phyloP scores from a whole-genome alignment of 2,113 vertebrate genomes.

The Blennius ocellaris region DNA sequence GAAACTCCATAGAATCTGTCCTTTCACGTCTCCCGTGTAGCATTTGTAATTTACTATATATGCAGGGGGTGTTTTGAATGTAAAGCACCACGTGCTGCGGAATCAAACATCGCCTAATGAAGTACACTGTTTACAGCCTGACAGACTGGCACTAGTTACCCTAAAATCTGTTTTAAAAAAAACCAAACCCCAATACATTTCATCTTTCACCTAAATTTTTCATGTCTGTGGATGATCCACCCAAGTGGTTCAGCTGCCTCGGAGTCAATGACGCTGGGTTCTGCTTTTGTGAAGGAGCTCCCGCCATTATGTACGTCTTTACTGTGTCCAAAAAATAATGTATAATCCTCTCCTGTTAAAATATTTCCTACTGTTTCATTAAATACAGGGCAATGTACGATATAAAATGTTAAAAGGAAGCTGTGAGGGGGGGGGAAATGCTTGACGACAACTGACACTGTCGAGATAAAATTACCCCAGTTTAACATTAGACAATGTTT shows the following conservation, averaged over 20 bases:
- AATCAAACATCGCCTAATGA: slow-evolving; percentile 31
- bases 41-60: slow-evolving; percentile 19
- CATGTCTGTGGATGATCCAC: slow-evolving; percentile 3
- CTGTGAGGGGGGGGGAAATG: not conserved
- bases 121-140: slow-evolving; percentile 68
- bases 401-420: slow-evolving; percentile 1
- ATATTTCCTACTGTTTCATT: slow-evolving; percentile 11
- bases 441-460: not conserved
- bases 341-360: slow-evolving; percentile 19
- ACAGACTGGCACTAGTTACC: slow-evolving; percentile 35
- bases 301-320: not conserved
- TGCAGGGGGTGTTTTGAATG: slow-evolving; percentile 52
- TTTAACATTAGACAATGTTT: slow-evolving; percentile 33
- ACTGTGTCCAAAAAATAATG: slow-evolving; percentile 19
- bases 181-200: slow-evolving; percentile 5
- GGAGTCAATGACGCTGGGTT: not conserved
- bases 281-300: slow-evolving; percentile 19
- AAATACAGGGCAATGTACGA: not conserved
- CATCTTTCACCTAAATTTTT: slow-evolving; percentile 14
- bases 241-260: slow-evolving; percentile 6
- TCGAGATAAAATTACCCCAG: not conserved
- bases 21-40: slow-evolving; percentile 13
- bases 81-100: slow-evolving; percentile 37
- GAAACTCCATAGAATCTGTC: slow-evolving; percentile 13
- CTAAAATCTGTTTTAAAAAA: slow-evolving; percentile 21